Percentiles rank a stretch among this genome's conserved stretches.
Conservation (phyloP, 2,888 invertebrate species). For the Listrodromus nycthemerus region DNA sequence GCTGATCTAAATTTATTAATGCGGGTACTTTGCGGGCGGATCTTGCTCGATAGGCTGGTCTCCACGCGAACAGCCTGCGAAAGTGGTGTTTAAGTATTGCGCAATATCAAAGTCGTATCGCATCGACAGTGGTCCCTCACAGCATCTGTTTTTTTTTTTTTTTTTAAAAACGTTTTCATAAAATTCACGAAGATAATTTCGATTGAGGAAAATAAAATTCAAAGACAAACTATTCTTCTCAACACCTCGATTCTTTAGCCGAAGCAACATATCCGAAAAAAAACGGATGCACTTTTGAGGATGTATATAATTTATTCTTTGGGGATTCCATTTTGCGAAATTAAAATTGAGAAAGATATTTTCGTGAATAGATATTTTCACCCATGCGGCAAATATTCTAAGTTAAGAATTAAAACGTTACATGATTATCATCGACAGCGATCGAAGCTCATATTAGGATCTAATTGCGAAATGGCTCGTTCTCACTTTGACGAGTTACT, state of each 20-base stretch:
- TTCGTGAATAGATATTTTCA: background rate
- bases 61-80: background rate
- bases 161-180: background rate
- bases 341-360: background rate
- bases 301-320: too few species aligned
- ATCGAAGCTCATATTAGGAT: background rate
- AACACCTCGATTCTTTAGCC: too few species aligned
- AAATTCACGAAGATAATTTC: background rate
- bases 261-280: too few species aligned
- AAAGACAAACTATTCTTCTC: background rate
- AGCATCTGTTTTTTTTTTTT: background rate
- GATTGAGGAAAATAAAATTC: background rate
- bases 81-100: slow-evolving; percentile 8
- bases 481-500: background rate
- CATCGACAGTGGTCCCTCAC: background rate
- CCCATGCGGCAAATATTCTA: background rate
- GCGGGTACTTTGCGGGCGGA: slow-evolving; percentile 27
- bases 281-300: too few species aligned
- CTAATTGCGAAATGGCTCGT: slow-evolving; percentile 18
- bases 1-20: slow-evolving; percentile 60
- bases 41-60: slow-evolving; percentile 10
- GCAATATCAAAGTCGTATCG: slow-evolving; percentile 10
- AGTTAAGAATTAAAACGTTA: background rate
- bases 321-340: background rate
- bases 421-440: background rate